Evolutionary conservation across 2,113 vertebrate species (phyloP).

Genomic region (Nanorana parkeri): DNA sequence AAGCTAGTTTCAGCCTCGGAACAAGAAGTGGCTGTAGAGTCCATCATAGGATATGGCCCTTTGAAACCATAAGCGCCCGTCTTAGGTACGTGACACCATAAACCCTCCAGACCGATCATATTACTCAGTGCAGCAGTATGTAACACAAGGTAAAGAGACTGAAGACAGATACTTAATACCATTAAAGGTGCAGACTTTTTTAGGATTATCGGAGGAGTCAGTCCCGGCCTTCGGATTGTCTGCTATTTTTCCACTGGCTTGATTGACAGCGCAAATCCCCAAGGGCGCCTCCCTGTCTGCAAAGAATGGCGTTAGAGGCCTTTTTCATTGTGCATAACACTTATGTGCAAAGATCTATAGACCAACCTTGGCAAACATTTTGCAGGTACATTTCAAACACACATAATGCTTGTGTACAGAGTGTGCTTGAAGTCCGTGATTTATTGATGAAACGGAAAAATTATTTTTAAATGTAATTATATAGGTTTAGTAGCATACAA

Average conservation of each 20-base stretch:
- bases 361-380: not conserved
- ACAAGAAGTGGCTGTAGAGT: too few species aligned
- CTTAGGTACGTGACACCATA: not conserved
- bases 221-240: not conserved
- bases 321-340: not conserved
- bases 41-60: too few species aligned
- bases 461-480: too few species aligned
- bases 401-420: too few species aligned
- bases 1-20: too few species aligned
- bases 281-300: slow-evolving; percentile 34
- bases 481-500: too few species aligned
- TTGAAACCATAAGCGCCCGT: not conserved
- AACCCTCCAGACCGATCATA: not conserved
- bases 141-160: slow-evolving; percentile 7
- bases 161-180: slow-evolving; percentile 23
- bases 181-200: slow-evolving; percentile 27
- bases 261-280: slow-evolving; percentile 32
- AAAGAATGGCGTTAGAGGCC: not conserved
- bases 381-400: not conserved
- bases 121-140: not conserved
- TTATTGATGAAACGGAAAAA: too few species aligned
- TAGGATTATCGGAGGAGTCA: slow-evolving; percentile 31
- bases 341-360: slow-evolving; percentile 11
- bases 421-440: too few species aligned
- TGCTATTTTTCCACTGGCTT: not conserved